Evolutionary conservation across 1,140 invertebrate species (phyloP), one percentile per base, ranked within the genome.

Genomic region (Heliconius eleuchia): DNA sequence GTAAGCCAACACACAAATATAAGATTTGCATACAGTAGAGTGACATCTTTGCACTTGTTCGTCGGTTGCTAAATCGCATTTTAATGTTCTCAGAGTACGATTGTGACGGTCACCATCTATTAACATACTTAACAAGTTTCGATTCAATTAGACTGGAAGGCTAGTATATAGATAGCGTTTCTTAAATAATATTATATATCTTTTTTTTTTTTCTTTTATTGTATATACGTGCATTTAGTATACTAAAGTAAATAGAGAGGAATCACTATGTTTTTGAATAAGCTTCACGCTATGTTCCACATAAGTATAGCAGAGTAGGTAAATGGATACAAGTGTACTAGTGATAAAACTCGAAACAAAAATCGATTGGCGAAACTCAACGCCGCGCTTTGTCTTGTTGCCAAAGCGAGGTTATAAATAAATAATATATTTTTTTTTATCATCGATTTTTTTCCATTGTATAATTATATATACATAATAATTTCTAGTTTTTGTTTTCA

Each of bases 41-140:
- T 89, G 87, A 85, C 87, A 88, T 87, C 86, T 84, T 84, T 85
- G 82, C 74, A 82, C 85, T 86, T 79, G 80, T 76, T 85, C 82
- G 85, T 86, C 88, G 75, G 86, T 87, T 87, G 82, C 86, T 89
- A 89, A 92, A 92, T 92, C 84, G 83, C 76, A 81, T 91, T 93
- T 93, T 92, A 92, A 93, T 90, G 91, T 85, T 81, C 80, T 78
- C 81, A 9, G 55, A 57, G 71, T 76, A 83, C 80, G 82, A 87
- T 89, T 86, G 83, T 88, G 83, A 87, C 84, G 79, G 84, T 85
- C 84, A 83, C 71, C 76, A 78, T 86, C 87, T 90, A 91, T 92
- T 91, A 91, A 88, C 90, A 90, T 85, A 91, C 85, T 90, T 91
- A 87, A 88, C 86, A 87, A 87, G 85, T 88, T 86, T 85, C 82